Evolutionary conservation across 37 sponge, comb jelly and placozoan genomes (phyloP), one percentile per base, ranked within the genome.

Genomic region (Beroe ovata): DNA sequence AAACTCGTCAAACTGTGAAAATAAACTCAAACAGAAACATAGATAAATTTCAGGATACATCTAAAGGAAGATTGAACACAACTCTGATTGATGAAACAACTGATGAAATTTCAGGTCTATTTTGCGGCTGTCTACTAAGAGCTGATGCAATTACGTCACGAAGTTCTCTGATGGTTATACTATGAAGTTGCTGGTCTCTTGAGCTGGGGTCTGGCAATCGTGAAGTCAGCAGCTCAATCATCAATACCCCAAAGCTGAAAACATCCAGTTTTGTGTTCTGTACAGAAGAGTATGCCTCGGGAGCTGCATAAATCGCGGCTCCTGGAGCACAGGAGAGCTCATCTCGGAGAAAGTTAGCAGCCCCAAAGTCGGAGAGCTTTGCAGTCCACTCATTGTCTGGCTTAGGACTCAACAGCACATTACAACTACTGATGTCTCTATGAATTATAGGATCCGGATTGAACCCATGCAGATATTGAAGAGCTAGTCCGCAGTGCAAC

Each of bases 351-450:
- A 92, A 59, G 64, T 94, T 94, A 47, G 94, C 93, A 40, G 94
- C 92, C 0, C 94, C 94, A 64, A 92, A 94, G 88, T 94, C 94
- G 0, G 92, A 90, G 29, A 94, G 61, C 63, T 94, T 94, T 8
- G 94, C 94, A 34, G 59, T 32, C 93, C 93, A 92, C 0, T 19
- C 64, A 14, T 88, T 92, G 16, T 71, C 20, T 28, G 60, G 62
- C 18, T 63, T 59, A 21, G 88, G 28, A 54, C 90, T 32, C 0
- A 94, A 71, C 0, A 94, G 91, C 29, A 94, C 92, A 72, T 94
- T 94, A 38, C 92, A 89, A 26, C 91, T 64, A 60, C 94, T 94
- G 88, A 94, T 90, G 41, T 94, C 92, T 34, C 92, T 90, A 64
- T 94, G 94, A 35, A 94, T 92, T 64, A 92, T 92, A 34, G 92